These are phyloP conservation scores for Drosophila triauraria DNA, from an alignment of 1,140 invertebrate species.

Conservation along the genomic window DNA sequence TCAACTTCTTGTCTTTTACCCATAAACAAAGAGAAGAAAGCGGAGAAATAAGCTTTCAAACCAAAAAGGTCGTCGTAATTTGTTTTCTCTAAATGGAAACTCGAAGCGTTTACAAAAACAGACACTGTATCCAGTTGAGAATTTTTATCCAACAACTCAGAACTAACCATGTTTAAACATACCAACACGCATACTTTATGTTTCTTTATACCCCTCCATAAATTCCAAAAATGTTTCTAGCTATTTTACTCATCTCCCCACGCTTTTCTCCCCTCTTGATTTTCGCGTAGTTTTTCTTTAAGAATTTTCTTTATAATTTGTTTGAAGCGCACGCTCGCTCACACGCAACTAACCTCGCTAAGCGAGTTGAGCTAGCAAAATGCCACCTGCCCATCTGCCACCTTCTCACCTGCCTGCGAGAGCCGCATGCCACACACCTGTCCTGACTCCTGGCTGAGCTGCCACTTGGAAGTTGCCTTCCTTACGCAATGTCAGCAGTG, in stretches of 20 bases:
- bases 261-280: background rate
- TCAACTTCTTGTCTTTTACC: no score
- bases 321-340: slow-evolving; percentile 47
- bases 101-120: no score
- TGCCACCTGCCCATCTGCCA: slow-evolving; percentile 37
- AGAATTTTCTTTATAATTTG: slow-evolving; percentile 68
- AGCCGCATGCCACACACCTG: slow-evolving; percentile 37
- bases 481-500: slow-evolving; percentile 24
- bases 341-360: slow-evolving; percentile 66
- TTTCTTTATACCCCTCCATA: slow-evolving; percentile 10
- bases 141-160: background rate
- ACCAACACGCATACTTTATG: slow-evolving; percentile 18
- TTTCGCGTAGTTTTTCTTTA: slow-evolving; percentile 25
- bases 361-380: slow-evolving; percentile 37
- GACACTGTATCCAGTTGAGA: background rate
- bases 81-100: no score
- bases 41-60: background rate
- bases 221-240: slow-evolving; percentile 31
- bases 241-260: slow-evolving; percentile 22
- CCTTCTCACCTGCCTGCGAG: slow-evolving; percentile 12
- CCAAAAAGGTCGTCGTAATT: background rate
- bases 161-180: slow-evolving; percentile 17
- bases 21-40: background rate
- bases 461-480: slow-evolving; percentile 26
- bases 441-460: slow-evolving; percentile 23